Conservation (phyloP, 1,140 invertebrate species). For the Zaprionus ghesquierei region DNA sequence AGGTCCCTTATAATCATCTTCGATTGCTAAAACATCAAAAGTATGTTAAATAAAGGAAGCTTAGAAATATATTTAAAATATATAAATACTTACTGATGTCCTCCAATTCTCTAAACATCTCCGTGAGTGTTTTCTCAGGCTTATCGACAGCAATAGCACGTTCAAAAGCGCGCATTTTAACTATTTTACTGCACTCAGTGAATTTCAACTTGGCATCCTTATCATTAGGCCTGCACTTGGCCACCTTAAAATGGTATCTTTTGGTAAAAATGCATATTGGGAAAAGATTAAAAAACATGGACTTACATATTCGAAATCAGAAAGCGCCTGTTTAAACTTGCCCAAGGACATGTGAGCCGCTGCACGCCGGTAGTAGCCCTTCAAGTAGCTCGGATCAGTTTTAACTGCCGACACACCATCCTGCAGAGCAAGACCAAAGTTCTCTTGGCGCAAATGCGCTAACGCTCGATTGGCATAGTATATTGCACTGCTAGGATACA, state of each 20-base stretch:
- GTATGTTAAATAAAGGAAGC: too few species aligned
- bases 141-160: slow-evolving; percentile 98
- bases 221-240: slow-evolving; percentile 95
- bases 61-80: too few species aligned
- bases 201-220: slow-evolving; percentile 97
- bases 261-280: slow-evolving; percentile 20
- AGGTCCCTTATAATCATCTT: slow-evolving; percentile 97
- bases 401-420: slow-evolving; percentile 97
- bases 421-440: slow-evolving; percentile 94
- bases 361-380: slow-evolving; percentile 97
- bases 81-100: slow-evolving; percentile 89
- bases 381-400: slow-evolving; percentile 94
- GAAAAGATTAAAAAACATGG: slow-evolving; percentile 59
- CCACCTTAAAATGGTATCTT: slow-evolving; percentile 82
- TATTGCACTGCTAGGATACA: slow-evolving; percentile 91
- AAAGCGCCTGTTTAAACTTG: slow-evolving; percentile 97
- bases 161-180: slow-evolving; percentile 97
- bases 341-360: slow-evolving; percentile 98
- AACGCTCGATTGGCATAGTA: slow-evolving; percentile 98
- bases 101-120: slow-evolving; percentile 92
- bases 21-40: slow-evolving; percentile 88
- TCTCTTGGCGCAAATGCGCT: slow-evolving; percentile 95
- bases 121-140: slow-evolving; percentile 92
- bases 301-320: slow-evolving; percentile 95
- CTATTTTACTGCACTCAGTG: slow-evolving; percentile 97